A percentile compares a stretch with the other conserved stretches of the same genome.
Conservation (phyloP, 1,140 invertebrate genomes). For the Zaprionus vittiger region DNA sequence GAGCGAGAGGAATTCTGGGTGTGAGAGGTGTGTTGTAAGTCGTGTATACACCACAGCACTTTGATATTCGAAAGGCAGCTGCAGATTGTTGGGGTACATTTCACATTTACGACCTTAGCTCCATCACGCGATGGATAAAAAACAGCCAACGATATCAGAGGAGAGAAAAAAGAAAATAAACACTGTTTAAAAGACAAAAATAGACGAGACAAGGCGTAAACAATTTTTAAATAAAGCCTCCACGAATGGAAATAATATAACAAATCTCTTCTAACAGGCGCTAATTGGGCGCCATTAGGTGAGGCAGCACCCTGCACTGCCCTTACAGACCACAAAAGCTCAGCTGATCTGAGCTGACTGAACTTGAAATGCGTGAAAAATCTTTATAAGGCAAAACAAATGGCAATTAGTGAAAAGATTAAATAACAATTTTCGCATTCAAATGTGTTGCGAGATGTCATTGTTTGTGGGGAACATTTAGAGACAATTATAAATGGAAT, state of each 20-base stretch:
- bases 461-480: background rate
- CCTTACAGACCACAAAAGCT: constrained; percentile 7
- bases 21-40: background rate
- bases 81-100: background rate
- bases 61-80: constrained; percentile 13
- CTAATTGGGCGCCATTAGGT: constrained; percentile 22
- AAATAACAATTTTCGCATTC: constrained; percentile 6
- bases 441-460: background rate
- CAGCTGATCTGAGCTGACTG: constrained; percentile 1
- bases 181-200: constrained; percentile 35
- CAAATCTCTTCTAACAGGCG: constrained; percentile 5
- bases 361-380: constrained; percentile 38
- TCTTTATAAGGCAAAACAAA: constrained; percentile 4
- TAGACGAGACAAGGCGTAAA: constrained; percentile 29
- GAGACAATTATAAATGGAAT: background rate
- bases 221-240: constrained; percentile 24
- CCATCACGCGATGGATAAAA: constrained; percentile 8
- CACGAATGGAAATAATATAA: constrained; percentile 25
- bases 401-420: constrained; percentile 2
- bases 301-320: constrained; percentile 10
- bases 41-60: constrained; percentile 14
- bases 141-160: constrained; percentile 15
- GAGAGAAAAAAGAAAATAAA: constrained; percentile 24
- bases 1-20: background rate
- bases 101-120: constrained; percentile 6